A percentile compares a stretch with the other conserved stretches of the same genome.
Conservation (phyloP, 2,797 vertebrate genomes). For the Varecia variegata region DNA sequence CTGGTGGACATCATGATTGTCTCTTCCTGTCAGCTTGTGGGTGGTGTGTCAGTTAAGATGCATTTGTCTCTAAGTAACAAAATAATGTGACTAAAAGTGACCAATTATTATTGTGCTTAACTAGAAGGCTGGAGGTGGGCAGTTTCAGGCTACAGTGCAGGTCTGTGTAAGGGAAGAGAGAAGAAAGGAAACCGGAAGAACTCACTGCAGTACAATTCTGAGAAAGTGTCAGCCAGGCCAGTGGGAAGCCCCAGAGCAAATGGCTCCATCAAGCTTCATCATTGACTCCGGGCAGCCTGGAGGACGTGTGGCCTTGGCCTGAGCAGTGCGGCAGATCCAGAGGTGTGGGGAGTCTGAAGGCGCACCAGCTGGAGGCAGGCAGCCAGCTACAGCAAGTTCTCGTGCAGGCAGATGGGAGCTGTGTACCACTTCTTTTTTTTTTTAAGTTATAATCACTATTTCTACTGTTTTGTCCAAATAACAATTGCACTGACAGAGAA, state of each 20-base stretch:
- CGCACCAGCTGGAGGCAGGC: neutral
- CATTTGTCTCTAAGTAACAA: constrained; percentile 12
- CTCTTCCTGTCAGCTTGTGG: neutral
- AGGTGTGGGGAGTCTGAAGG: neutral
- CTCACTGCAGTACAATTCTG: neutral
- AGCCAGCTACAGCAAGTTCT: neutral
- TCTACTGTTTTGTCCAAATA: neutral
- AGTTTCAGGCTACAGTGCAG: neutral
- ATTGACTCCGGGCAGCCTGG: neutral
- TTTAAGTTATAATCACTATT: neutral
- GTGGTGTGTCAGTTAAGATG: neutral
- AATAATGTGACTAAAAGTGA: neutral
- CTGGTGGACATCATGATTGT: neutral
- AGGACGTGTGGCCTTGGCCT: neutral
- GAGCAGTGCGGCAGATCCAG: neutral
- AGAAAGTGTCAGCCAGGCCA: neutral
- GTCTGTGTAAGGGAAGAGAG: neutral
- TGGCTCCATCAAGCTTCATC: neutral
- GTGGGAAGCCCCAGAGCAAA: neutral
- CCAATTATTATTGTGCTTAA: neutral
- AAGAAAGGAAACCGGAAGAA: neutral
- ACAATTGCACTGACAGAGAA: neutral
- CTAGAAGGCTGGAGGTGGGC: neutral
- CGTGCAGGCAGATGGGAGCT: neutral
- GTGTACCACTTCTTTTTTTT: neutral